Base-by-base conservation (phyloP, 2,113 vertebrate species). In the Glaucomys volans region DNA sequence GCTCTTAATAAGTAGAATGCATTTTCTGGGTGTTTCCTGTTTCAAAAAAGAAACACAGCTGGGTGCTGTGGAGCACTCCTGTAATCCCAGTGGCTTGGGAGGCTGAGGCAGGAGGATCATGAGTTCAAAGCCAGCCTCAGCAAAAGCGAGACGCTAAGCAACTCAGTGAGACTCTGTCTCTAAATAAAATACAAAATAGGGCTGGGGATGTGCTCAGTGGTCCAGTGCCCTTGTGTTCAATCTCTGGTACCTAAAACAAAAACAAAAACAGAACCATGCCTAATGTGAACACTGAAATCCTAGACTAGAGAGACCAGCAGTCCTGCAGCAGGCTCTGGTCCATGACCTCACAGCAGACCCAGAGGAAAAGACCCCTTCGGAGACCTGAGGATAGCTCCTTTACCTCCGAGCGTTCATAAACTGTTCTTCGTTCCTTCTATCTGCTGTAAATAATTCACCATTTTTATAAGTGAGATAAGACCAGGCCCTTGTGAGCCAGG, bases 391-490 rank as follows among this genome's bases (percentile, higher is more conserved):
- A 74, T 1, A 52, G 13, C 62, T 37, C 47, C 66, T 90, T 72
- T 67, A 22, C 50, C 32, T 87, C 40, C 1, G 66, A n/a, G 44
- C 26, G 35, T 82, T 88, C 91, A 40, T 30, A 37, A 44, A 24
- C 30, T 40, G 24, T 40, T 85, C 64, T 32, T 44, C 9, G 37
- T 86, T 83, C 35, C 62, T 72, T 69, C 16, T 86, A 87, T 81
- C 67, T 79, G 50, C 42, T 82, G 79, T 97, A 83, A 97, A 90
- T 84, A 69, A 93, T 92, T 94, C 4, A 69, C 86, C 57, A 47
- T 83, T 86, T 96, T 95, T 74, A 89, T 75, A 54, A 71, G 57
- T 37, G 54, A 91, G 77, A 75, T 80, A 91, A 97, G 80, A 16
- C 44, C 32, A 71, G 50, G 71, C 37, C 54, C 14, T 40, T 93